phyloP scores from a whole-genome alignment of 2,113 vertebrate genomes.

The Halichoeres trimaculatus region DNA sequence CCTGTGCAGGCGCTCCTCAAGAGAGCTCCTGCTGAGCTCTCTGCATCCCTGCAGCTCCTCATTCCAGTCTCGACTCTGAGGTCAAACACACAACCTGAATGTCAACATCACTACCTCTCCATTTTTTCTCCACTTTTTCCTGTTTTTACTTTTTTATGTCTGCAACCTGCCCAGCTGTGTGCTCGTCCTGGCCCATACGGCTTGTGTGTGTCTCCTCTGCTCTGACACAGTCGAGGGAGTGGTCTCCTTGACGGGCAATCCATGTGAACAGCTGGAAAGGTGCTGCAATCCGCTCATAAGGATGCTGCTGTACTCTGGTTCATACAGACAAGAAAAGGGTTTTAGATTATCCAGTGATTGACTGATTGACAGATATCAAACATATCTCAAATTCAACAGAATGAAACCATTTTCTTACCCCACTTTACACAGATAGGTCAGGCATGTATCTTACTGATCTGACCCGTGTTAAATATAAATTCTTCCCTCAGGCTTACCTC shows the following conservation, averaged over 20 bases:
- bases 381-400: too few relatives aligned
- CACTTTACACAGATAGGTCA: too few relatives aligned
- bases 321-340: conserved; percentile 9
- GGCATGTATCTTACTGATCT: too few relatives aligned
- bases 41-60: conserved; percentile 93
- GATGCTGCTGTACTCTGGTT: conserved; percentile 90
- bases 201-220: conserved; percentile 91
- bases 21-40: conserved; percentile 88
- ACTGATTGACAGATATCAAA: too few relatives aligned
- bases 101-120: neutral
- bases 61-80: conserved; percentile 94
- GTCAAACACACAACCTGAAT: conserved; percentile 41
- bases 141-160: neutral
- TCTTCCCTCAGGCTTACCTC: conserved; percentile 81
- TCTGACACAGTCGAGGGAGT: conserved; percentile 91
- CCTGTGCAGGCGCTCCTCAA: conserved; percentile 90
- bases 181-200: conserved; percentile 90
- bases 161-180: conserved; percentile 92
- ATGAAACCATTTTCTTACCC: too few relatives aligned
- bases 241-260: conserved; percentile 90
- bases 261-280: conserved; percentile 96
- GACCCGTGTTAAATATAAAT: neutral
- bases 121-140: neutral
- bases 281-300: conserved; percentile 92
- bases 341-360: too few relatives aligned